Evolutionary conservation across 2,797 vertebrate genomes (phyloP).

Genomic region (Peromyscus nudipes): DNA sequence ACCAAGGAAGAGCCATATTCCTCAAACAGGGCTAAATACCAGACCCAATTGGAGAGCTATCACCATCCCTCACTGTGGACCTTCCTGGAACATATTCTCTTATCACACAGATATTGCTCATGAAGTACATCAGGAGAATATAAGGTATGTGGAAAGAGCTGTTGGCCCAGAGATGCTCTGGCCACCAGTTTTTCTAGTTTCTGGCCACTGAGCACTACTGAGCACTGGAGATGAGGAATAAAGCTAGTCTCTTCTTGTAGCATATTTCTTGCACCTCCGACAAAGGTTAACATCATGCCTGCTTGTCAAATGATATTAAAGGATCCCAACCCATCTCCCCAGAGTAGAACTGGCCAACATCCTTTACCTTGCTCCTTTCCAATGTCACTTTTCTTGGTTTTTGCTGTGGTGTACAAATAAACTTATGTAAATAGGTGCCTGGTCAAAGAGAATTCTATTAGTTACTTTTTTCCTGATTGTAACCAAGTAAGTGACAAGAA

Average conservation of each 20-base stretch:
- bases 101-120: not conserved
- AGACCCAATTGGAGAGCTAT: not conserved
- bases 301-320: not conserved
- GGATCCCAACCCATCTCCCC: not conserved
- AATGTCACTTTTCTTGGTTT: not conserved
- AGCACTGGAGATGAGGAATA: not conserved
- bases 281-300: not conserved
- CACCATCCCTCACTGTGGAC: accelerated
- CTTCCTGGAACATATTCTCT: not conserved
- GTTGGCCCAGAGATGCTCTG: accelerated
- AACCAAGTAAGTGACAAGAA: not conserved
- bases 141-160: not conserved
- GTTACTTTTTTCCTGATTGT: not conserved
- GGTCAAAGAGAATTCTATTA: not conserved
- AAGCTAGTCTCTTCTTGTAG: not conserved
- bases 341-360: too few relatives aligned
- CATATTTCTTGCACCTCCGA: not conserved
- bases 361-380: not conserved
- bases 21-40: not conserved
- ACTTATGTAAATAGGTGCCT: not conserved
- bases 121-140: not conserved
- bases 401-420: not conserved
- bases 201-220: not conserved
- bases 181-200: not conserved
- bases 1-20: accelerated